A percentile compares a stretch with the other conserved stretches of the same genome.
Evolutionary conservation across 2,113 vertebrate genomes (phyloP).

Genomic region (Lycaon pictus): DNA sequence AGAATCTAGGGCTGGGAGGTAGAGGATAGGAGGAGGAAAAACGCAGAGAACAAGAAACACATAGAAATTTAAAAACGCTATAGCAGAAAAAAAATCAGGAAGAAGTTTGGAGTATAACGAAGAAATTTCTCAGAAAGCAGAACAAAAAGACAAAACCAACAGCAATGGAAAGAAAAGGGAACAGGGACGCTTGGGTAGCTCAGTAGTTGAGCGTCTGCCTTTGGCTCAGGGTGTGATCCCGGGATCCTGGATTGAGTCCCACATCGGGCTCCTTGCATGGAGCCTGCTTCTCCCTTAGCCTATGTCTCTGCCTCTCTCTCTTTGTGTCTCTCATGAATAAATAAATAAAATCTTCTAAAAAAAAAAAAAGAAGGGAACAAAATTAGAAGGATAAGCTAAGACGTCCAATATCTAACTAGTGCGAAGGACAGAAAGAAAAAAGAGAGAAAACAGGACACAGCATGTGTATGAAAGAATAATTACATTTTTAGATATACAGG

Average conservation of each 20-base stretch:
- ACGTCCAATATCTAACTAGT: background rate
- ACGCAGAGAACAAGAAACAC: background rate
- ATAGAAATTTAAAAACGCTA: background rate
- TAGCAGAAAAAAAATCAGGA: background rate
- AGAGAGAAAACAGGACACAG: background rate
- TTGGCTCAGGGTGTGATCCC: too few relatives aligned
- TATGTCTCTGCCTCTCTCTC: too few relatives aligned
- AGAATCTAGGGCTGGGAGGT: background rate
- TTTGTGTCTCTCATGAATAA: too few relatives aligned
- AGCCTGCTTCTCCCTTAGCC: too few relatives aligned
- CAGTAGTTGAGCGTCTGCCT: too few relatives aligned
- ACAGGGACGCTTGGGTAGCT: too few relatives aligned
- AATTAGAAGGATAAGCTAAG: conserved; percentile 1
- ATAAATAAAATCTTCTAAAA: background rate
- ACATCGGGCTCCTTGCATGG: too few relatives aligned
- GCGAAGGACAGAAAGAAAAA: background rate
- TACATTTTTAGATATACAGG: background rate
- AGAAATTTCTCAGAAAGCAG: background rate
- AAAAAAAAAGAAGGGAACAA: background rate
- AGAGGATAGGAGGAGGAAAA: background rate
- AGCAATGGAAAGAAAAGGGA: background rate
- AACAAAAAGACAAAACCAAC: background rate
- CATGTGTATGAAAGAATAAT: background rate
- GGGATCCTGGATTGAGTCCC: too few relatives aligned
- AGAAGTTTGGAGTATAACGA: background rate